phyloP scores from a whole-genome alignment of 2,113 vertebrate species.

The Octodon degus region DNA sequence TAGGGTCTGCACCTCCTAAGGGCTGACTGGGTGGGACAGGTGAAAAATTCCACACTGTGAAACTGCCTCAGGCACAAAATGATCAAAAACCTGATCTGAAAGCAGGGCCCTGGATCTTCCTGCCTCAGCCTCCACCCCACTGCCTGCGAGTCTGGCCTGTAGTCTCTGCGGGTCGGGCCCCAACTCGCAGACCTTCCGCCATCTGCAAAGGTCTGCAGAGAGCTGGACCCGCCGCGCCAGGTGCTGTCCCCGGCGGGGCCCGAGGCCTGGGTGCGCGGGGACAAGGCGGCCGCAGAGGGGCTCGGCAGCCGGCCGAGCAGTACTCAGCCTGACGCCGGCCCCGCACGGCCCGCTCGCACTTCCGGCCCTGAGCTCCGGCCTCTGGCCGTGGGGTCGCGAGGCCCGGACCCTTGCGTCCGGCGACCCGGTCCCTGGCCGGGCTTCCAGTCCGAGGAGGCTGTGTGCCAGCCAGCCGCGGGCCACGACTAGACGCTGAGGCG shows the following conservation, averaged over 20 bases:
- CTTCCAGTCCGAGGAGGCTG: no score
- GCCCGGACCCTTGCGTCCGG: not conserved
- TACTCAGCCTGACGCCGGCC: no score
- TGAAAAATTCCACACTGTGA: no score
- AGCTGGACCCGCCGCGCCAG: not conserved
- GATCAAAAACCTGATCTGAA: not conserved
- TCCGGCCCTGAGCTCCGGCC: not conserved
- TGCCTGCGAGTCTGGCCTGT: not conserved
- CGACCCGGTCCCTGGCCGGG: not conserved
- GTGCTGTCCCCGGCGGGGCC: rapidly evolving
- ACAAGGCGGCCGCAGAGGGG: no score
- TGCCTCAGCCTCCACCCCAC: not conserved
- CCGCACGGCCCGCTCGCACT: no score
- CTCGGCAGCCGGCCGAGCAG: no score
- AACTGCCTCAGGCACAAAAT: not conserved
- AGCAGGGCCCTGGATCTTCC: not conserved
- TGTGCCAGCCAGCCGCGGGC: no score
- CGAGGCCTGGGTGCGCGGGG: not conserved
- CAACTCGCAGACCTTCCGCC: not conserved
- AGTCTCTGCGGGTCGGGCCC: not conserved
- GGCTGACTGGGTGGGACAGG: not conserved
- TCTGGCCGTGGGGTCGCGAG: not conserved
- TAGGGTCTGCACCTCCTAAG: not conserved
- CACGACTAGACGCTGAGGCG: no score
- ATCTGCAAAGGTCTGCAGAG: not conserved